Evolutionary conservation across 2,888 invertebrate genomes (phyloP).

Genomic region (Agrochola macilenta): DNA sequence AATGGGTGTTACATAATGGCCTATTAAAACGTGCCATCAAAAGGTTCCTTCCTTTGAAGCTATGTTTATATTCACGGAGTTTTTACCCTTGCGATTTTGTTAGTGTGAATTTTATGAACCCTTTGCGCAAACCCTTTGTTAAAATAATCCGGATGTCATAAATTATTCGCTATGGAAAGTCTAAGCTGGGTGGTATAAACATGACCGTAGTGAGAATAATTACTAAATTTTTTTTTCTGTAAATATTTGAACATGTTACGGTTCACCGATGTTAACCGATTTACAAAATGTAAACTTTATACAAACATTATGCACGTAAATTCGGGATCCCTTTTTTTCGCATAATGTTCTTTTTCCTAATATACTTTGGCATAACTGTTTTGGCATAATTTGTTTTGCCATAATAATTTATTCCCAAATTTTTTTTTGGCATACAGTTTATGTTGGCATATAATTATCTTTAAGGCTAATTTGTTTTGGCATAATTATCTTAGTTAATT

Average conservation of each 20-base stretch:
- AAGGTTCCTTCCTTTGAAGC: conserved; percentile 35
- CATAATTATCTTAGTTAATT: no score
- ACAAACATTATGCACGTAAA: neutral
- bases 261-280: neutral
- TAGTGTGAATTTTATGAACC: conserved; percentile 58
- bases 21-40: conserved; percentile 45
- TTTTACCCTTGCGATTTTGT: conserved; percentile 47
- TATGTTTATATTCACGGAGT: conserved; percentile 36
- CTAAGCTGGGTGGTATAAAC: conserved; percentile 33
- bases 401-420: no score
- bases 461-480: no score
- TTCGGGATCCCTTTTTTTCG: no score
- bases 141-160: conserved; percentile 57
- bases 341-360: no score
- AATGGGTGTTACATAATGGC: conserved; percentile 32
- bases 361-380: no score
- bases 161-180: conserved; percentile 48
- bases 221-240: neutral
- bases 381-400: no score
- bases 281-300: neutral
- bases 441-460: no score
- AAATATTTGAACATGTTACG: neutral
- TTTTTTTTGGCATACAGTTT: no score
- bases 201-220: conserved; percentile 15
- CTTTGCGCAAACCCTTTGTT: conserved; percentile 52